Percentiles rank a stretch among this genome's conserved stretches.
phyloP scores from a whole-genome alignment of 2,797 vertebrate genomes.

The Lithobates pipiens region DNA sequence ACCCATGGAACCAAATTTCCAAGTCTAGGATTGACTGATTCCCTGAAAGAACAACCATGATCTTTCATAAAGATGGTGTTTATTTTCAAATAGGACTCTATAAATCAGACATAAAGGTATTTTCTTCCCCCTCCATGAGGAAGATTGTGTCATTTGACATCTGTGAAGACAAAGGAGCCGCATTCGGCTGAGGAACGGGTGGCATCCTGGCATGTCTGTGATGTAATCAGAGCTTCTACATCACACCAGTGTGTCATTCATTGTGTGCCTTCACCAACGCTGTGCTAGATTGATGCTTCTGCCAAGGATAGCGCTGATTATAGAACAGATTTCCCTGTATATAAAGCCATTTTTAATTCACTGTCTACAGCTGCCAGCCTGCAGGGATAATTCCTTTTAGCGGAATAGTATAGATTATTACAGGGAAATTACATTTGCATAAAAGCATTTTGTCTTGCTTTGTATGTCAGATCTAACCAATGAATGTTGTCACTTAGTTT shows the following conservation, averaged over 20 bases:
- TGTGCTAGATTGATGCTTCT: slow-evolving; percentile 78
- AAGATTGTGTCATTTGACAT: slow-evolving; percentile 55
- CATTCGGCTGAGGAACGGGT: neutral
- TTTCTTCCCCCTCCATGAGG: slow-evolving; percentile 23
- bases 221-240: slow-evolving; percentile 78
- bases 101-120: slow-evolving; percentile 51
- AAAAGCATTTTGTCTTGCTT: slow-evolving; percentile 77
- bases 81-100: slow-evolving; percentile 59
- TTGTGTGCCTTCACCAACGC: slow-evolving; percentile 71
- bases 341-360: slow-evolving; percentile 87
- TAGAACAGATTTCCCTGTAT: slow-evolving; percentile 81
- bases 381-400: slow-evolving; percentile 81
- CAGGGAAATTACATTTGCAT: slow-evolving; percentile 85
- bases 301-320: slow-evolving; percentile 85
- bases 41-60: slow-evolving; percentile 45
- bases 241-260: slow-evolving; percentile 75
- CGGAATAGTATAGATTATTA: slow-evolving; percentile 85
- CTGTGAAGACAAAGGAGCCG: slow-evolving; percentile 18
- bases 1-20: neutral
- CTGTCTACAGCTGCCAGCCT: slow-evolving; percentile 83
- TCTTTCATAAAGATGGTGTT: slow-evolving; percentile 49
- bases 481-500: slow-evolving; percentile 73
- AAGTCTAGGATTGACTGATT: slow-evolving; percentile 46
- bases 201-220: slow-evolving; percentile 65
- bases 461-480: slow-evolving; percentile 75